Percentiles rank a stretch among this genome's conserved stretches.
Conservation (phyloP, 2,113 vertebrate genomes). For the Proteles cristata region DNA sequence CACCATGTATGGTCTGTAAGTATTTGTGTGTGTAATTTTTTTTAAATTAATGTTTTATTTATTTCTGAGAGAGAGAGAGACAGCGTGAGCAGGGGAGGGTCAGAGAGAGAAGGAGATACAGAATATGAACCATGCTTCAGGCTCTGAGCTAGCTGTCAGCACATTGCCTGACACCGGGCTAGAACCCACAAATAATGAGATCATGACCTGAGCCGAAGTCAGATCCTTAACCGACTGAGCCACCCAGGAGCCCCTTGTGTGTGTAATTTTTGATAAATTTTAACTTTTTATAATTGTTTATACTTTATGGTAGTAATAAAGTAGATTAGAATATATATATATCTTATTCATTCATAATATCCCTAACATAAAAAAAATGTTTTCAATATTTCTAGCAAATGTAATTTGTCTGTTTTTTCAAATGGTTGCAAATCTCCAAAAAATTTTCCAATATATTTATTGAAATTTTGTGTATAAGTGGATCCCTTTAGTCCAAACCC, state of each 20-base stretch:
- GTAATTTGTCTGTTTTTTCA: not conserved
- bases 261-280: not conserved
- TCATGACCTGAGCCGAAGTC: no score
- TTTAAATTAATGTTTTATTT: no score
- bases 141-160: no score
- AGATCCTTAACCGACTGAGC: no score
- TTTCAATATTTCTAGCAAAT: not conserved
- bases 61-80: no score
- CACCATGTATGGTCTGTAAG: not conserved
- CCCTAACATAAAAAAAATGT: not conserved
- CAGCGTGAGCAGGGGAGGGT: no score
- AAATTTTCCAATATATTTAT: not conserved
- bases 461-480: not conserved
- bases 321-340: not conserved
- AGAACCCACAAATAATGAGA: no score
- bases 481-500: not conserved
- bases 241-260: not conserved
- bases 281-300: not conserved
- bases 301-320: not conserved
- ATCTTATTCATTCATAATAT: not conserved
- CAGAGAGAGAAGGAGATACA: no score
- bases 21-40: not conserved
- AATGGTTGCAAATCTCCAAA: not conserved
- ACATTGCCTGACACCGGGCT: no score
- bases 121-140: no score